These are phyloP conservation scores for Andricus quercusramuli DNA, from an alignment of 2,888 invertebrate genomes.

Conservation along the genomic window DNA sequence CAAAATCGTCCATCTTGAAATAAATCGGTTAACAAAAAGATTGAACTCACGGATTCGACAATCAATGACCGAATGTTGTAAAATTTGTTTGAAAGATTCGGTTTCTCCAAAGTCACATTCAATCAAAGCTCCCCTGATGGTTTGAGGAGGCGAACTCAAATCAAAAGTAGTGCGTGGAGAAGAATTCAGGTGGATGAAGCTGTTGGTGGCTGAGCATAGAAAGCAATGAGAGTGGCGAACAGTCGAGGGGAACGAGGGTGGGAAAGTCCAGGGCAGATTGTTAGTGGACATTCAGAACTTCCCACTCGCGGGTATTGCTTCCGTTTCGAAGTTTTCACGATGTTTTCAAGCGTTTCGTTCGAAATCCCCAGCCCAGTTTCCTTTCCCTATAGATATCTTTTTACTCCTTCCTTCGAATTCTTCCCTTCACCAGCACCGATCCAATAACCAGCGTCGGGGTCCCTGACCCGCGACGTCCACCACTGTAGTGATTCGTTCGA, in stretches of 20 bases:
- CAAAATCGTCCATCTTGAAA: not conserved
- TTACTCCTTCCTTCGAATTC: slow-evolving; percentile 45
- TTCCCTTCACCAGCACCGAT: slow-evolving; percentile 19
- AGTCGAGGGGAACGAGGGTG: slow-evolving; percentile 28
- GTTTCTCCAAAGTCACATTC: too few species aligned
- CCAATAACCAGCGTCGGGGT: slow-evolving; percentile 35
- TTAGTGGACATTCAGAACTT: slow-evolving; percentile 75
- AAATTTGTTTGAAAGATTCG: not conserved
- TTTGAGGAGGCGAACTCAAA: slow-evolving; percentile 33
- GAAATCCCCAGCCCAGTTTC: slow-evolving; percentile 17
- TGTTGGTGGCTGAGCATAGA: slow-evolving; percentile 41
- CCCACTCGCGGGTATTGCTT: slow-evolving; percentile 71
- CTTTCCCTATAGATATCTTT: slow-evolving; percentile 35
- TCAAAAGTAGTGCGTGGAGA: slow-evolving; percentile 47
- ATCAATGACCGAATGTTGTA: not conserved
- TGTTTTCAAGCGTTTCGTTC: slow-evolving; percentile 41
- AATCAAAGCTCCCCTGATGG: too few species aligned
- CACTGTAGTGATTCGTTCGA: slow-evolving; percentile 26
- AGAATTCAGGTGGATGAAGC: slow-evolving; percentile 48
- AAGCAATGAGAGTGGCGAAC: slow-evolving; percentile 43
- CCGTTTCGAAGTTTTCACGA: slow-evolving; percentile 64
- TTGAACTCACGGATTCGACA: not conserved
- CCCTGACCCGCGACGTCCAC: slow-evolving; percentile 36
- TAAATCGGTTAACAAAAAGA: not conserved
- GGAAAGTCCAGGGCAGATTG: slow-evolving; percentile 60